These are phyloP conservation scores for Drosophila diplacantha DNA, from an alignment of 2,888 invertebrate species.

Conservation along the genomic window DNA sequence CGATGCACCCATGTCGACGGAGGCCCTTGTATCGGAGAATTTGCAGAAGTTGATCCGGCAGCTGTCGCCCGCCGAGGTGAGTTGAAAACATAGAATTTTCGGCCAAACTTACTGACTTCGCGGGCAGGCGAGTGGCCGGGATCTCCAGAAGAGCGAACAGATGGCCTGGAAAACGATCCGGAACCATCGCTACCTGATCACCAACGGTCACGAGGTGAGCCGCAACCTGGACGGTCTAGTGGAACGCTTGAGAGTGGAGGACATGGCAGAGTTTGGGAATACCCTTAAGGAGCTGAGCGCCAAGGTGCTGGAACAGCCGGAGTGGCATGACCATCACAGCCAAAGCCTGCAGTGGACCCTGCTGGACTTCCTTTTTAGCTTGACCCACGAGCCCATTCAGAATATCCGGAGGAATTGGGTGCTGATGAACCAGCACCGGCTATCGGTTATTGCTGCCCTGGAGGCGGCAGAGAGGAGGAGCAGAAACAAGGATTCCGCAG, in stretches of 20 bases:
- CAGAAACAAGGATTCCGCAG: background rate
- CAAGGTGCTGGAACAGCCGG: slow-evolving; percentile 64
- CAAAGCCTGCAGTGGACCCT: slow-evolving; percentile 79
- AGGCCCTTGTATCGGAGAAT: background rate
- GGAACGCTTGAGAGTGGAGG: slow-evolving; percentile 78
- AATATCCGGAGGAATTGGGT: slow-evolving; percentile 63
- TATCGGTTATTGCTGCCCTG: slow-evolving; percentile 17
- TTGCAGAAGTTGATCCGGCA: slow-evolving; percentile 13
- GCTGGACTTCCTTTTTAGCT: slow-evolving; percentile 78
- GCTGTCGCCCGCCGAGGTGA: slow-evolving; percentile 9
- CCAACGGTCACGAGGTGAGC: slow-evolving; percentile 78
- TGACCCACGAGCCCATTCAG: slow-evolving; percentile 76
- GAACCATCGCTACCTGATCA: slow-evolving; percentile 78
- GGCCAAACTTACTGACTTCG: background rate
- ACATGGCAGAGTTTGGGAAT: slow-evolving; percentile 78
- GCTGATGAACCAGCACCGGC: slow-evolving; percentile 49
- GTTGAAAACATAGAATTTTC: background rate
- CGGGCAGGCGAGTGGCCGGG: background rate
- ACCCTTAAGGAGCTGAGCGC: slow-evolving; percentile 76
- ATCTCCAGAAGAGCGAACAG: slow-evolving; percentile 67
- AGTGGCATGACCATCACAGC: slow-evolving; percentile 71
- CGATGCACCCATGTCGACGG: background rate
- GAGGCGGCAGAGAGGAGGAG: background rate
- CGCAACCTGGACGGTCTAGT: slow-evolving; percentile 77
- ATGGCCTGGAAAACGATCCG: slow-evolving; percentile 75